phyloP scores from a whole-genome alignment of 2,797 vertebrate genomes.

The Uromys caudimaculatus region DNA sequence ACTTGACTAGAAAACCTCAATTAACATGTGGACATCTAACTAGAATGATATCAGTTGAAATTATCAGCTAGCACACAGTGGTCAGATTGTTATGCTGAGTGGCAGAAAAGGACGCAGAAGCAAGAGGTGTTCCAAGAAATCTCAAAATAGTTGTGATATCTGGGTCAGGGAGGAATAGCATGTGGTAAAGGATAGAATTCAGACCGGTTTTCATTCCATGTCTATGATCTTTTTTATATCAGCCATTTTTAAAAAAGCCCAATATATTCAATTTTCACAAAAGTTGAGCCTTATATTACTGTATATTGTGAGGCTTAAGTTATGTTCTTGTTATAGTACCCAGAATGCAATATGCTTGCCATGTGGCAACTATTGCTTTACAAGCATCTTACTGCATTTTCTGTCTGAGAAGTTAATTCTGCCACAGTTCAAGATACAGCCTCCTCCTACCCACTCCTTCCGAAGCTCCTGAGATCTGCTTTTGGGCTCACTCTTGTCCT shows the following conservation, averaged over 20 bases:
- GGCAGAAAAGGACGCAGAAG: not conserved
- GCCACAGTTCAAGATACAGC: not conserved
- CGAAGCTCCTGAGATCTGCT: not conserved
- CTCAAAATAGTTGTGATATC: not conserved
- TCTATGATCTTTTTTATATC: not conserved
- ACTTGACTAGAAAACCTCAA: not conserved
- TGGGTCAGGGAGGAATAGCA: not conserved
- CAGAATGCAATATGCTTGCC: not conserved
- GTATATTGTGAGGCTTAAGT: not conserved
- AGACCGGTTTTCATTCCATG: not conserved
- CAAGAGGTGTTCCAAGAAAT: not conserved
- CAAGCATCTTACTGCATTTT: conserved; percentile 24
- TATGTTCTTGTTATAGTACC: not conserved
- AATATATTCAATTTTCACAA: not conserved
- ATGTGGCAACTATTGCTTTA: not conserved
- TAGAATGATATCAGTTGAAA: not conserved
- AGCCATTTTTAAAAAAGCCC: not conserved
- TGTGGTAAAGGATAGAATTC: not conserved
- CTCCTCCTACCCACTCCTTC: not conserved
- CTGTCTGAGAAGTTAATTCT: not conserved
- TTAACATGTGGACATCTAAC: not conserved
- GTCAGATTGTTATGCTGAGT: not conserved
- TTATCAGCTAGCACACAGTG: not conserved
- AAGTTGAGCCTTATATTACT: not conserved
- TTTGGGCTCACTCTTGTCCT: not conserved